Conservation (phyloP, 2,888 invertebrate species). For the Agrotis puta region DNA sequence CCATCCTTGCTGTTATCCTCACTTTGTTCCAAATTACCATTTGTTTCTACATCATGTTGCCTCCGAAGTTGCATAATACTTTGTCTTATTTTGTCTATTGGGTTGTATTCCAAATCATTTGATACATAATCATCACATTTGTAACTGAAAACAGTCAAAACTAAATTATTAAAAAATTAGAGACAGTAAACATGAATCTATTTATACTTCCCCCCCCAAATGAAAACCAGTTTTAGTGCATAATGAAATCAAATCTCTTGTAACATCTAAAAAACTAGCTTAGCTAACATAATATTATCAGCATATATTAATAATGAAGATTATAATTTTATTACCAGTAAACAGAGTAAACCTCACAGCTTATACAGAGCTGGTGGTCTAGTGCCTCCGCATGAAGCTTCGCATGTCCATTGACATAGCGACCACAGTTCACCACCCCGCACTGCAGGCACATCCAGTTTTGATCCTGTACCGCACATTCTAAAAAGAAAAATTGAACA, state of each 20-base stretch:
- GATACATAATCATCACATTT: constrained; percentile 95
- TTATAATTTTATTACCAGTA: constrained; percentile 93
- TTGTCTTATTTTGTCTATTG: constrained; percentile 91
- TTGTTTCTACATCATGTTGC: constrained; percentile 70
- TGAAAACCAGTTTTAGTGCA: not conserved
- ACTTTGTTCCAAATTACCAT: constrained; percentile 69
- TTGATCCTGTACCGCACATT: constrained; percentile 92
- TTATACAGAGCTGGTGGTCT: constrained; percentile 94
- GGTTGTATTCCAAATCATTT: constrained; percentile 92
- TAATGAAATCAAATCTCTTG: constrained; percentile 19
- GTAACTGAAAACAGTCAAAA: constrained; percentile 91
- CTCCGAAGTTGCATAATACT: constrained; percentile 80
- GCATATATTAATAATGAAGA: not conserved
- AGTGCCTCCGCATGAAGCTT: constrained; percentile 92
- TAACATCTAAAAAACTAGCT: not conserved
- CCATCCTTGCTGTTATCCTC: constrained; percentile 76
- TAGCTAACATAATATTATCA: not conserved
- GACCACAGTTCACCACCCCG: constrained; percentile 94
- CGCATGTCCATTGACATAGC: constrained; percentile 95
- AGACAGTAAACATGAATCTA: not conserved
- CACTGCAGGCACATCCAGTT: constrained; percentile 95
- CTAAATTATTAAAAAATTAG: not conserved
- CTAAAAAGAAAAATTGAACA: constrained; percentile 77
- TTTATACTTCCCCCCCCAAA: not conserved
- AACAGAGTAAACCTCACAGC: constrained; percentile 93